Percentiles rank a stretch among this genome's conserved stretches.
phyloP scores from a whole-genome alignment of 2,797 vertebrate species.

The Carduelis carduelis region DNA sequence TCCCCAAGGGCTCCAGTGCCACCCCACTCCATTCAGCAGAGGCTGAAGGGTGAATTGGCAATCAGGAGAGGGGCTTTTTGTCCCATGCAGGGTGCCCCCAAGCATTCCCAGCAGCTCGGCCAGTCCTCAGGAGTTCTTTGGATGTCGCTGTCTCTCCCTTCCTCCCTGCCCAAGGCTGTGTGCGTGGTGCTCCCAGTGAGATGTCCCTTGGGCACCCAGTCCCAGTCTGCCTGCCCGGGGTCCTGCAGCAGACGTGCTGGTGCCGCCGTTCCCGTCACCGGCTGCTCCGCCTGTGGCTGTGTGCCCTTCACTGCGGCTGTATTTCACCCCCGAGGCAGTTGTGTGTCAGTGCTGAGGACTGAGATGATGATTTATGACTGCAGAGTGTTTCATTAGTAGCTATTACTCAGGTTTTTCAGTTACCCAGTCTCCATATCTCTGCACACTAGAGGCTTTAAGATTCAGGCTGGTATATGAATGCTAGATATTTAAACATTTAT shows the following conservation, averaged over 20 bases:
- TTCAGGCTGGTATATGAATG: neutral
- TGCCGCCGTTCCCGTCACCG: neutral
- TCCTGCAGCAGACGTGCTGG: neutral
- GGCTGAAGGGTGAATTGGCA: neutral
- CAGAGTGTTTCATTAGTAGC: slow-evolving; percentile 39
- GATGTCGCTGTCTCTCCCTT: neutral
- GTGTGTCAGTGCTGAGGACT: slow-evolving; percentile 1
- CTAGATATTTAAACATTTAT: slow-evolving; percentile 5
- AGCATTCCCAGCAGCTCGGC: neutral
- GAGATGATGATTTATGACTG: slow-evolving; percentile 40
- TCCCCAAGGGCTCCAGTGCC: neutral
- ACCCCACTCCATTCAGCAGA: neutral
- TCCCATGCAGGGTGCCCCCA: accelerated
- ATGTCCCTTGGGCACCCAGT: neutral
- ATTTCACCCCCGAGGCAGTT: slow-evolving; percentile 14
- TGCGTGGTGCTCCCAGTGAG: neutral
- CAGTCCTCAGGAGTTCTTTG: neutral
- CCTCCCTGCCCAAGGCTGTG: neutral
- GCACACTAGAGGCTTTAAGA: neutral
- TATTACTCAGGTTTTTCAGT: slow-evolving; percentile 30
- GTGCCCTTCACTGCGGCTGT: neutral
- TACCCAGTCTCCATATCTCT: neutral
- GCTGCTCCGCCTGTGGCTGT: neutral
- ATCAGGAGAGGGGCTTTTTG: neutral
- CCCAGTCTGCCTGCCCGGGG: neutral